Evolutionary conservation across 2,888 invertebrate genomes (phyloP), one percentile per base, ranked within the genome.

Genomic region (Melanophora roralis): DNA sequence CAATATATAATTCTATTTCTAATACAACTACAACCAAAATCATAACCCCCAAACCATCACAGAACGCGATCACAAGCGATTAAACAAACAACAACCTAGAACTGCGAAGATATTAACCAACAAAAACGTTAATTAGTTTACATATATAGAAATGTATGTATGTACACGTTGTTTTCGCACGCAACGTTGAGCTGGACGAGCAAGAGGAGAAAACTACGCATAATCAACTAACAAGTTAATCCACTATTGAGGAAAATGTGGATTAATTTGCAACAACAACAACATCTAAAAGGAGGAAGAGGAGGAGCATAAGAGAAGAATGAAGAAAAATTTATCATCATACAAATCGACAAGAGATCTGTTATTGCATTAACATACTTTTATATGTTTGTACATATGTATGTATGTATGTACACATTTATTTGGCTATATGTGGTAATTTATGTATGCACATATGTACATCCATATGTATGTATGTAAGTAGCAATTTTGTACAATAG

Each of bases 361-460:
- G n/a, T 53, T 19, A 43, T 14, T 38, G 68, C 69, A 80, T n/a
- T 23, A 53, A 38, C 32, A 57, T 43, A 47, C 47, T 7, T 34
- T 45, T 45, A 19, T 21, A 32, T 43, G n/a, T 38, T 27, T 27
- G 6, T 32, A 27, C 36, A 53, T 34, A 43, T 23, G n/a, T 38
- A 51, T 32, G 65, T 51, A 32, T 36, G 47, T 34, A 27, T 74
- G 51, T 32, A 5, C 6, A 27, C n/a, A 38, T 74, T 40, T 51
- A 34, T 53, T 43, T 49, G 88, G 88, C 89, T 89, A 89, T 89
- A 89, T 89, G 89, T 89, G 88, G 89, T 89, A 88, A 73, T 68
- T n/a, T n/a, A n/a, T 62, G 23, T 62, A 57, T n/a, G n/a, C n/a
- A n/a, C n/a, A n/a, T n/a, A n/a, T 36, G 32, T 59, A 69, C 19